Conservation (phyloP, 2,113 vertebrate genomes). For the Eurypyga helias region DNA sequence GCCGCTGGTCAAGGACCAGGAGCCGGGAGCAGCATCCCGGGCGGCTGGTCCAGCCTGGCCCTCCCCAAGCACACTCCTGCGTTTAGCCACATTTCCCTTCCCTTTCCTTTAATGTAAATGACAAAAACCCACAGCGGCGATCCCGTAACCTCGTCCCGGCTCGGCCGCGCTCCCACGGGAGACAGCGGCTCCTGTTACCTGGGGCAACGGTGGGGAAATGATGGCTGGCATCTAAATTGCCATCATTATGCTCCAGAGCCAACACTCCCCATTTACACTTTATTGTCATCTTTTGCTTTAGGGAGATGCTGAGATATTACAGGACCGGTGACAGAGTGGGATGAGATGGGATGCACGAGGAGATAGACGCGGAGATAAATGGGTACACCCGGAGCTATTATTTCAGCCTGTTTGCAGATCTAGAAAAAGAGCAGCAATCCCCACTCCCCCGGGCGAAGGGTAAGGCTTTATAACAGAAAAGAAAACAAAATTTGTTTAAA, state of each 20-base stretch:
- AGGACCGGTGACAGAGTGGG: constrained; percentile 34
- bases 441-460: neutral
- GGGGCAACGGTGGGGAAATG: constrained; percentile 58
- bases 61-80: neutral
- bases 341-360: neutral
- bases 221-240: constrained; percentile 61
- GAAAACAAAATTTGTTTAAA: constrained; percentile 48
- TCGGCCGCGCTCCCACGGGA: constrained; percentile 37
- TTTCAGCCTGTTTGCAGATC: constrained; percentile 16
- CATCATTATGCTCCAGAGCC: constrained; percentile 65
- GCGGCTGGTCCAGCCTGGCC: neutral
- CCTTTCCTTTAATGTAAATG: neutral
- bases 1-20: neutral
- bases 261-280: constrained; percentile 61
- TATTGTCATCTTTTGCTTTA: constrained; percentile 59
- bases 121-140: neutral
- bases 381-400: constrained; percentile 29
- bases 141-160: constrained; percentile 21
- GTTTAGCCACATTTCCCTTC: neutral
- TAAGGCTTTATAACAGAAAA: neutral
- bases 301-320: constrained; percentile 57
- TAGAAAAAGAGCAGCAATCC: neutral
- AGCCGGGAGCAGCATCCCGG: neutral
- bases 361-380: constrained; percentile 17
- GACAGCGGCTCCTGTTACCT: constrained; percentile 50